Evolutionary conservation across 2,797 vertebrate species (phyloP).

Genomic region (Amblyraja radiata): DNA sequence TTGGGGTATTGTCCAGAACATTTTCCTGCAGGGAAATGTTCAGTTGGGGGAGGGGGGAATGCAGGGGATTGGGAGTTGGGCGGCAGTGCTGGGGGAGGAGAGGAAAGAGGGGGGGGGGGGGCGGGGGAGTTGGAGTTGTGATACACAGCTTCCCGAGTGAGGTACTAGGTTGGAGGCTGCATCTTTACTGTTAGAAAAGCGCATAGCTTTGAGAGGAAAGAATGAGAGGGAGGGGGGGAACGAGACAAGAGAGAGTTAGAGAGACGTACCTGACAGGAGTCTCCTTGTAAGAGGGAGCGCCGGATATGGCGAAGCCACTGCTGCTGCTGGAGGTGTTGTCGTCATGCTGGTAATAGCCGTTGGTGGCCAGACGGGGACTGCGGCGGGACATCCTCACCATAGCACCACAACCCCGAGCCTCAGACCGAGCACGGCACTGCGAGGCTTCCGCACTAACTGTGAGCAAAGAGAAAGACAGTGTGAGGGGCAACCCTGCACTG

Average conservation of each 20-base stretch:
- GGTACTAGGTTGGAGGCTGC: too few relatives aligned
- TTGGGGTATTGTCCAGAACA: neutral
- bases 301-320: neutral
- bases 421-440: too few relatives aligned
- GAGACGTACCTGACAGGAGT: constrained; percentile 4
- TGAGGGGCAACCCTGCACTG: too few relatives aligned
- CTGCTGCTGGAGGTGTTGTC: constrained; percentile 17
- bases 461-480: neutral
- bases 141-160: too few relatives aligned
- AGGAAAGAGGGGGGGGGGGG: neutral
- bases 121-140: neutral
- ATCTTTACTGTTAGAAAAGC: neutral
- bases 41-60: neutral
- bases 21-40: neutral
- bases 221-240: neutral
- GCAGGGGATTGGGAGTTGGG: too few relatives aligned
- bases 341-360: too few relatives aligned
- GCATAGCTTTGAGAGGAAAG: too few relatives aligned
- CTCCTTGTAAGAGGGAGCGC: neutral
- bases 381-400: neutral
- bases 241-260: too few relatives aligned
- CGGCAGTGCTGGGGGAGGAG: too few relatives aligned
- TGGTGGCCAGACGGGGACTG: neutral
- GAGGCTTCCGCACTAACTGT: neutral
- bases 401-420: neutral